These are phyloP conservation scores for Coelopa pilipes DNA, from an alignment of 2,888 invertebrate species.

Conservation along the genomic window DNA sequence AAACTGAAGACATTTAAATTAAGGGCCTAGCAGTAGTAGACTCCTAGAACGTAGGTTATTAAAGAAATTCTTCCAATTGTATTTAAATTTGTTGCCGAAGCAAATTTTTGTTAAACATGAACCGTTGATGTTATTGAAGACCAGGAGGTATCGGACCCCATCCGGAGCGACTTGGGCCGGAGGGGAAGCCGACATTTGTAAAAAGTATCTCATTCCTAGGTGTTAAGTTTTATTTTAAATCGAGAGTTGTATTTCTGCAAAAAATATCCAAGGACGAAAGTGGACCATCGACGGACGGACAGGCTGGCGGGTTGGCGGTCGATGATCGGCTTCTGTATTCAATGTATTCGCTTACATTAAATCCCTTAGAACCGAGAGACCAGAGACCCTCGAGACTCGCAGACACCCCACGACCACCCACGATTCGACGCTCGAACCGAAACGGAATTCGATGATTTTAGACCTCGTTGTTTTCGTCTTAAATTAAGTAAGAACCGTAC, in stretches of 20 bases:
- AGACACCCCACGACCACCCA: too few species aligned
- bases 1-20: constrained; percentile 36
- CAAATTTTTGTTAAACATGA: constrained; percentile 32
- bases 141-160: background rate
- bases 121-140: constrained; percentile 18
- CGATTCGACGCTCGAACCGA: background rate
- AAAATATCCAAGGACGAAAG: too few species aligned
- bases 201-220: constrained; percentile 46
- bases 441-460: background rate
- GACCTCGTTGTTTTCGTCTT: background rate
- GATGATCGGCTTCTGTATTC: background rate
- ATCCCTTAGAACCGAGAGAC: too few species aligned
- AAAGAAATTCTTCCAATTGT: constrained; percentile 38
- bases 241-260: too few species aligned
- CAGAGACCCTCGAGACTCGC: too few species aligned
- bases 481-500: background rate
- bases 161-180: too few species aligned
- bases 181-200: constrained; percentile 31
- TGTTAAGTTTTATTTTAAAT: constrained; percentile 31
- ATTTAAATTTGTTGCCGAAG: constrained; percentile 35
- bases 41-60: constrained; percentile 14
- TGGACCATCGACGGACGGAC: background rate
- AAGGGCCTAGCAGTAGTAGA: background rate
- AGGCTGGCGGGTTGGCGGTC: background rate
- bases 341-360: background rate